Conservation (phyloP, 2,888 invertebrate species). For the Neria commutata region DNA sequence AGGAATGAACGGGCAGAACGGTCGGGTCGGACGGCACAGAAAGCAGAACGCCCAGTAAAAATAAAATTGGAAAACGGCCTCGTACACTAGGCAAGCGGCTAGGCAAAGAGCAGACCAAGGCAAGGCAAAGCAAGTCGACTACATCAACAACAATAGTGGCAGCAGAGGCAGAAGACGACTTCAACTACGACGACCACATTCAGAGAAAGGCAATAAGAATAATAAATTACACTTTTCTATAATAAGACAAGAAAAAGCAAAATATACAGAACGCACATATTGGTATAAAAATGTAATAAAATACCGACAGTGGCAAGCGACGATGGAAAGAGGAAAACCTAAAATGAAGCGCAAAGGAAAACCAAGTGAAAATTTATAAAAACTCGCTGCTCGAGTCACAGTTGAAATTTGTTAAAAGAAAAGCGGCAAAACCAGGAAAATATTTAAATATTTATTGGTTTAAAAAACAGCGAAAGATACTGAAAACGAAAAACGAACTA, state of each 20-base stretch:
- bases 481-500: background rate
- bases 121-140: constrained; percentile 8
- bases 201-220: constrained; percentile 45
- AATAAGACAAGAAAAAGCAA: constrained; percentile 52
- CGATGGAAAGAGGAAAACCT: constrained; percentile 2
- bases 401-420: constrained; percentile 48
- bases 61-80: constrained; percentile 5
- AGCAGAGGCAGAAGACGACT: constrained; percentile 32
- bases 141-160: background rate
- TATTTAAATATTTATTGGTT: background rate
- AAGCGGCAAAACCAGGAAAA: constrained; percentile 30
- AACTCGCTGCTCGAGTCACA: constrained; percentile 3
- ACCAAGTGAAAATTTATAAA: constrained; percentile 22
- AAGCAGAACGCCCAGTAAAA: background rate
- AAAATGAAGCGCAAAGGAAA: constrained; percentile 10
- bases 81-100: constrained; percentile 22
- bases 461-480: constrained; percentile 22
- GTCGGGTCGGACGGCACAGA: too few relatives aligned
- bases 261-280: background rate
- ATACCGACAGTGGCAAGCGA: constrained; percentile 5
- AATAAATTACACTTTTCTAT: constrained; percentile 55
- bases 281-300: constrained; percentile 12
- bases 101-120: background rate
- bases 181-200: constrained; percentile 5
- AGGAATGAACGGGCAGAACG: too few relatives aligned